These are phyloP conservation scores for Sandelia bainsii DNA, from an alignment of 2,797 vertebrate genomes.

Conservation along the genomic window DNA sequence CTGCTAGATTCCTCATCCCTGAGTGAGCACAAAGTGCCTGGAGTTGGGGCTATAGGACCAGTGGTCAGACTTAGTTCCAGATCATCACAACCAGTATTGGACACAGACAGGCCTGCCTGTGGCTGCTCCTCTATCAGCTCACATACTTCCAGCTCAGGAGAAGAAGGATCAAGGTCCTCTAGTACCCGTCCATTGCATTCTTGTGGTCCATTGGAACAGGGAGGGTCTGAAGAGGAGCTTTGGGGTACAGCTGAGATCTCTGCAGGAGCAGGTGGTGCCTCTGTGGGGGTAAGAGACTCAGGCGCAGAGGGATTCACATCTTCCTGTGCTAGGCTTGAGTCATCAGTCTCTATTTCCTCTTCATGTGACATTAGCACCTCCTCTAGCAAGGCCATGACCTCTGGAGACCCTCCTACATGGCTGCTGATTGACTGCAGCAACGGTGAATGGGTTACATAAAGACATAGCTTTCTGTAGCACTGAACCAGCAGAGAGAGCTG, in stretches of 20 bases:
- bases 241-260: constrained; percentile 85
- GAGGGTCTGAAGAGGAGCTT: constrained; percentile 79
- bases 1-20: constrained; percentile 87
- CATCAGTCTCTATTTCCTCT: constrained; percentile 64
- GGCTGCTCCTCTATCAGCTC: constrained; percentile 86
- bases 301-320: constrained; percentile 66
- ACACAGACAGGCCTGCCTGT: constrained; percentile 71
- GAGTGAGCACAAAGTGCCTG: constrained; percentile 86
- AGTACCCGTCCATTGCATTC: constrained; percentile 90
- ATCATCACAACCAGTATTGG: constrained; percentile 67
- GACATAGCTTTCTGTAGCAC: constrained; percentile 95
- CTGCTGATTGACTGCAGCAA: constrained; percentile 90
- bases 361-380: constrained; percentile 89
- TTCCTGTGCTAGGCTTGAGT: constrained; percentile 66
- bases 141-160: constrained; percentile 84
- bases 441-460: constrained; percentile 93
- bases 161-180: constrained; percentile 87
- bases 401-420: constrained; percentile 90
- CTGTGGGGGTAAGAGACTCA: constrained; percentile 88
- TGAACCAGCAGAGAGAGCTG: constrained; percentile 94
- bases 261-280: constrained; percentile 89
- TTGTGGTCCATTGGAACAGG: constrained; percentile 88
- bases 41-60: constrained; percentile 73
- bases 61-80: constrained; percentile 75
- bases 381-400: constrained; percentile 92